These are phyloP conservation scores for Odontomyia ornata DNA, from an alignment of 2,888 invertebrate genomes.

Conservation along the genomic window DNA sequence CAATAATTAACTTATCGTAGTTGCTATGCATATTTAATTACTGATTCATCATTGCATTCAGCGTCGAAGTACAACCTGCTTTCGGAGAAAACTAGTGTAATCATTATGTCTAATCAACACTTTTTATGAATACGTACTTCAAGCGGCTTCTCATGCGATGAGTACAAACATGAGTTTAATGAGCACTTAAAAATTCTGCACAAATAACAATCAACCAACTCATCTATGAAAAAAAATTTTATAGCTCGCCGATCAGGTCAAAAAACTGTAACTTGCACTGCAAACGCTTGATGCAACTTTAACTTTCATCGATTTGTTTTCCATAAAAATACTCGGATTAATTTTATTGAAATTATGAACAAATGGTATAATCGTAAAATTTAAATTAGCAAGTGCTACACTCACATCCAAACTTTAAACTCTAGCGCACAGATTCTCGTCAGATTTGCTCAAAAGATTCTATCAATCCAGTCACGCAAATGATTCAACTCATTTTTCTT, in stretches of 20 bases:
- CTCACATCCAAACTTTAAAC: background rate
- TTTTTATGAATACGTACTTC: background rate
- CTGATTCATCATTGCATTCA: no score
- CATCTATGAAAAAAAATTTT: background rate
- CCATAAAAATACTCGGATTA: slow-evolving; percentile 12
- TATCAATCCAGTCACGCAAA: slow-evolving; percentile 78
- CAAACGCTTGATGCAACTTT: no score
- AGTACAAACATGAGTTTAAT: no score
- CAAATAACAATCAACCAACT: background rate
- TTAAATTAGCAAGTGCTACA: background rate
- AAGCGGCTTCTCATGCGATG: background rate
- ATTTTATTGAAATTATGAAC: slow-evolving; percentile 23
- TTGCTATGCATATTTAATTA: no score
- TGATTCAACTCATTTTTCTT: slow-evolving; percentile 71
- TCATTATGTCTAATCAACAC: no score
- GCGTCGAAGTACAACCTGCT: no score
- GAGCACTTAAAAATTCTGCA: slow-evolving; percentile 23
- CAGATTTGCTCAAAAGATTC: slow-evolving; percentile 62
- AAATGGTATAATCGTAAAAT: slow-evolving; percentile 9
- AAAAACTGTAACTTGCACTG: no score
- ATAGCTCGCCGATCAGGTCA: no score
- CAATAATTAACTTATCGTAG: no score
- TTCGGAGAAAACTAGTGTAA: no score
- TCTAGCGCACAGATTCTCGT: background rate
- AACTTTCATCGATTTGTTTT: background rate